Evolutionary conservation across 2,888 invertebrate species (phyloP), one percentile per base, ranked within the genome.

Genomic region (Drosophila aldrichi): DNA sequence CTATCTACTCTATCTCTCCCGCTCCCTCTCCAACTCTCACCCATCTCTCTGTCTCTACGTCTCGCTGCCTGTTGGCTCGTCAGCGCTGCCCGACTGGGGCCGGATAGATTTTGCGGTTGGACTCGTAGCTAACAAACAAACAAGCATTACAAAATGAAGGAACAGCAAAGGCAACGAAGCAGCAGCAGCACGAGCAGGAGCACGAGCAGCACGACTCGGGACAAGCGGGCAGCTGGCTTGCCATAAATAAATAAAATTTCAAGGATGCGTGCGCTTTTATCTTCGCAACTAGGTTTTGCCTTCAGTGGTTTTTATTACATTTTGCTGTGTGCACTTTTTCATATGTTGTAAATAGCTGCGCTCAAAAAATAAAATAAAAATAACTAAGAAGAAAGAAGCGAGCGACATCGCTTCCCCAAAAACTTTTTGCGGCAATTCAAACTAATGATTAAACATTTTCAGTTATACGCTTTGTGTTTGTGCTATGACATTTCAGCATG

Each of bases 171-270:
- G 68, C 69, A 68, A 70, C 59, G 66, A 51, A 71, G 36, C 10
- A 36, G 25, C 52, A 32, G 32, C 32, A 32, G 32, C 51, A 52
- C 48, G 29, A 29, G 29, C 62, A 36, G n/a, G n/a, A 32, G 32
- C 51, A 52, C 48, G 29, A 29, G 29, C 62, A 36, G n/a, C n/a
- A n/a, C 18, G 49, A 60, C 41, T 54, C 40, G 48, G 52, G 61
- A 57, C 55, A 43, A 48, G 58, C 51, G 62, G 55, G 49, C 69
- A 67, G 68, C 66, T 51, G 74, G 68, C 80, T 64, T 70, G 74
- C 81, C 79, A 86, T 81, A 86, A 85, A 88, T 88, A 88, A 85
- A 85, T 87, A 89, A 89, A 87, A 87, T 89, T 87, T 89, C 88
- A 87, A 87, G 86, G 86, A 89, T 86, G 88, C 86, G 86, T 87